A percentile compares a stretch with the other conserved stretches of the same genome.
Evolutionary conservation across 1,140 invertebrate species (phyloP).

Genomic region (Tetragonula clypearis): DNA sequence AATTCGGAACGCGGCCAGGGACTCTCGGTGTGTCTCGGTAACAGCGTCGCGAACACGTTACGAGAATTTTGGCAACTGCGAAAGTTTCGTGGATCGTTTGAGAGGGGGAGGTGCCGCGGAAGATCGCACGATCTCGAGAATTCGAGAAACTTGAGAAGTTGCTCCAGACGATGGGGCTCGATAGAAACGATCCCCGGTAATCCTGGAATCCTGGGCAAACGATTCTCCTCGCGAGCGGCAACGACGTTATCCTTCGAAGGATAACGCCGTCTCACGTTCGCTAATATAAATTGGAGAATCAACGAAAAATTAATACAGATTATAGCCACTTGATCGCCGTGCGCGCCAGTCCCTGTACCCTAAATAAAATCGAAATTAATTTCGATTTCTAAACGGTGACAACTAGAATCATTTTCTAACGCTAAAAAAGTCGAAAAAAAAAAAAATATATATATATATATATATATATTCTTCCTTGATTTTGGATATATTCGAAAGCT

Average conservation of each 20-base stretch:
- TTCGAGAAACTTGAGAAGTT: not conserved
- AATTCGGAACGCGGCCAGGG: not conserved
- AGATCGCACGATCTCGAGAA: not conserved
- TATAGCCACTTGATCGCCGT: no score
- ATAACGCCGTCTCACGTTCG: not conserved
- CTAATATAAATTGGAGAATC: not conserved
- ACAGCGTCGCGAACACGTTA: not conserved
- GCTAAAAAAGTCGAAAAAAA: no score
- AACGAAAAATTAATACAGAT: no score
- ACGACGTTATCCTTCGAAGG: not conserved
- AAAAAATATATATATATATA: no score
- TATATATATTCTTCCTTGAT: no score
- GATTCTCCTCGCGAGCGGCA: not conserved
- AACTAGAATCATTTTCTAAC: no score
- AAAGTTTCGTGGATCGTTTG: not conserved
- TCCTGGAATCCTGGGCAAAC: not conserved
- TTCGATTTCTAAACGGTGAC: no score
- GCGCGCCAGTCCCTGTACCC: no score
- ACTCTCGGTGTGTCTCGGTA: not conserved
- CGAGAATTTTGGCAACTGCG: not conserved
- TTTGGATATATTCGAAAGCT: no score
- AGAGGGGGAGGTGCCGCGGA: not conserved
- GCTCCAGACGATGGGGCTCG: not conserved
- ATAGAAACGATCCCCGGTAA: not conserved
- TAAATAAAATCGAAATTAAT: no score